phyloP scores from a whole-genome alignment of 2,113 vertebrate genomes.

The Pygoscelis adeliae region DNA sequence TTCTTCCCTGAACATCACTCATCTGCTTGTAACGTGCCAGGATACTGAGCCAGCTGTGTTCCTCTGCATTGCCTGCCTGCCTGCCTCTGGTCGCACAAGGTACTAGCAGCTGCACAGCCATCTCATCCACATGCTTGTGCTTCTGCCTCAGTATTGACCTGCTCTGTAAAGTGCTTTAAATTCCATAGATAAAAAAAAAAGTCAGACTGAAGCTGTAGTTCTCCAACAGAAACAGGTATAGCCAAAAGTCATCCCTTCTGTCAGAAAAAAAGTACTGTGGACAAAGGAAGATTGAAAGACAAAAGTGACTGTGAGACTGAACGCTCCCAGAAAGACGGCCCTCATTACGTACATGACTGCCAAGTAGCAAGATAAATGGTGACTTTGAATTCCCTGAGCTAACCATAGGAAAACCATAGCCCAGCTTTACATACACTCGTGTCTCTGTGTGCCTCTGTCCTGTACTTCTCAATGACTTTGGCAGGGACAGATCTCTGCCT shows the following conservation, averaged over 20 bases:
- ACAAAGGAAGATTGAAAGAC: background rate
- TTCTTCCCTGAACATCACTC: background rate
- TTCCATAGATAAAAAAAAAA: background rate
- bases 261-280: background rate
- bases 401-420: background rate
- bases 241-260: background rate
- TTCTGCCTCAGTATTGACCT: background rate
- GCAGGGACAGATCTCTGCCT: background rate
- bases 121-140: background rate
- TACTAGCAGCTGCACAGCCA: background rate
- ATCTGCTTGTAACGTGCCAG: background rate
- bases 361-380: background rate
- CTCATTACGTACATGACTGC: background rate
- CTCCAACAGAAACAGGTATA: background rate
- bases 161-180: background rate
- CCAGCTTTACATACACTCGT: rapidly evolving
- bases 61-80: background rate
- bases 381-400: background rate
- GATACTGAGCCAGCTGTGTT: background rate
- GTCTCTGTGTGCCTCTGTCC: background rate
- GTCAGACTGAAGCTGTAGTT: background rate
- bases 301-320: background rate
- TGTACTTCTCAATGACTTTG: background rate
- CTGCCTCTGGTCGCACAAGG: background rate
- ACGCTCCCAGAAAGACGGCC: background rate